Evolutionary conservation across 2,888 invertebrate genomes (phyloP).

Genomic region (Phlogophora meticulosa): DNA sequence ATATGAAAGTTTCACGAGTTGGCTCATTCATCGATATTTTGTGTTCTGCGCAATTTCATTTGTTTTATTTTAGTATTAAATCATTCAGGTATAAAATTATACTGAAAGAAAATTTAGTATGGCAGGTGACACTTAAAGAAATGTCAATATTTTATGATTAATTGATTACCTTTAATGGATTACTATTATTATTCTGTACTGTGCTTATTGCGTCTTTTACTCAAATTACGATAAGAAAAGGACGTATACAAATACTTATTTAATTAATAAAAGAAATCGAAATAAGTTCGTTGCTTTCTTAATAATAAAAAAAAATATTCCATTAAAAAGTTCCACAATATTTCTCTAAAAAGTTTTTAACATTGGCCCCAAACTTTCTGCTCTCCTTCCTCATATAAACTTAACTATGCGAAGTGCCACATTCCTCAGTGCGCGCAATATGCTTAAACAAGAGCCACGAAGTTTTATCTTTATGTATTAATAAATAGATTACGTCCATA

Average conservation of each 20-base stretch:
- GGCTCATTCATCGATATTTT: slow-evolving; percentile 17
- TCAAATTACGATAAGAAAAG: neutral
- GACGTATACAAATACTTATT: no score
- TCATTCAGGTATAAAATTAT: neutral
- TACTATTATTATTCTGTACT: no score
- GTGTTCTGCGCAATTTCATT: slow-evolving; percentile 1
- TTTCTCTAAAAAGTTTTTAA: no score
- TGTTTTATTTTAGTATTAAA: slow-evolving; percentile 1
- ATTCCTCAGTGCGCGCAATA: no score
- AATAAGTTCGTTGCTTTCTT: no score
- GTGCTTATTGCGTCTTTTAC: neutral
- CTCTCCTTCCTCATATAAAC: no score
- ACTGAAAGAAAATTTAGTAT: neutral
- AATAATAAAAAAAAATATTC: no score
- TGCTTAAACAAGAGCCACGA: no score
- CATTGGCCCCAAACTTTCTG: no score
- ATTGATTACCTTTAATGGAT: neutral
- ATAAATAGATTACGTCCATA: neutral
- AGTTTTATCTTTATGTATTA: neutral
- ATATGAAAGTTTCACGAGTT: neutral
- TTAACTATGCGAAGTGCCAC: no score
- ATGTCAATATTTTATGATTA: neutral
- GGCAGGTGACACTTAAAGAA: neutral
- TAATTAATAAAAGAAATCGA: no score
- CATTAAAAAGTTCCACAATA: no score